A percentile compares a stretch with the other conserved stretches of the same genome.
Evolutionary conservation across 92 coral and sea anemone genomes (phyloP).

Genomic region (Zoanthus gigantus): DNA sequence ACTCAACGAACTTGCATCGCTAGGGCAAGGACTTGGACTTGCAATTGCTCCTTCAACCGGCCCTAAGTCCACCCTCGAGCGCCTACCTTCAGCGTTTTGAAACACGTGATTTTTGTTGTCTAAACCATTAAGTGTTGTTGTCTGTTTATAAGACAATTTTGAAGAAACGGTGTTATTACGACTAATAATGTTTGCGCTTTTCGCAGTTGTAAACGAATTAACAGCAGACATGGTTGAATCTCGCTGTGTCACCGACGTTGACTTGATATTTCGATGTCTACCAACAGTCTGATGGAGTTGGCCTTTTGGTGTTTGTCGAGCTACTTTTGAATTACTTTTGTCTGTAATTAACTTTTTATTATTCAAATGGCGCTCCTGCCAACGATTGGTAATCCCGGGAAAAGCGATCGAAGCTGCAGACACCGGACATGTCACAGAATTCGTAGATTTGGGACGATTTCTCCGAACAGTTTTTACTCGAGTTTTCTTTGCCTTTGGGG

Average conservation of each 20-base stretch:
- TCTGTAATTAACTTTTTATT: slow-evolving; percentile 29
- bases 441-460: slow-evolving; percentile 6
- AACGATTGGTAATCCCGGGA: slow-evolving; percentile 19
- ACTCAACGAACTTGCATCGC: slow-evolving; percentile 24
- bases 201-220: not conserved
- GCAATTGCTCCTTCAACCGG: not conserved
- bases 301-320: slow-evolving; percentile 22
- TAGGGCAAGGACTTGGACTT: slow-evolving; percentile 26
- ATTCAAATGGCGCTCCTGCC: slow-evolving; percentile 41
- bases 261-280: slow-evolving; percentile 2
- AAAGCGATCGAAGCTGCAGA: slow-evolving; percentile 17
- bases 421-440: slow-evolving; percentile 6
- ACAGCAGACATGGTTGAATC: not conserved
- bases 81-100: not conserved
- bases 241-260: not conserved
- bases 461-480: slow-evolving; percentile 25
- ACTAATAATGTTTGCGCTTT: slow-evolving; percentile 6
- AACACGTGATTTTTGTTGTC: slow-evolving; percentile 30
- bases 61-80: slow-evolving; percentile 37
- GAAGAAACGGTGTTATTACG: not conserved
- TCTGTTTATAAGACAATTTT: not conserved
- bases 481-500: slow-evolving; percentile 30
- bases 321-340: slow-evolving; percentile 22
- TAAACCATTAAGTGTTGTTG: not conserved
- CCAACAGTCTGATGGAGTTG: slow-evolving; percentile 19